Conservation (phyloP, 1,140 invertebrate genomes). For the Lepidurus couesii region DNA sequence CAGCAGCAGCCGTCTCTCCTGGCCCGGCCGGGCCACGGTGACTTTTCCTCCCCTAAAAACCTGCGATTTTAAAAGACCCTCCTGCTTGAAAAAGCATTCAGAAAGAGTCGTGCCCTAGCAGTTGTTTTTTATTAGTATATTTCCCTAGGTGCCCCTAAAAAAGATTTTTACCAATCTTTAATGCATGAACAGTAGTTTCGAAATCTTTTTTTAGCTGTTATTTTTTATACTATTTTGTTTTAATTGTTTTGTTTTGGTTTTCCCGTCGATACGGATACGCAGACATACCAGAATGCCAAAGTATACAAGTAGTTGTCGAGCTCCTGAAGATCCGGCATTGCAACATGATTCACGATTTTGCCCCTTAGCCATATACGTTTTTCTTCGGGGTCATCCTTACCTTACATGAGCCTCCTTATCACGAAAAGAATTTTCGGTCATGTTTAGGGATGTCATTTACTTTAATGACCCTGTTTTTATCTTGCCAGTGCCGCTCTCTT, state of each 20-base stretch:
- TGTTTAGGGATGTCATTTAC: constrained; percentile 7
- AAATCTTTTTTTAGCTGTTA: not conserved
- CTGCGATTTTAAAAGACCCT: constrained; percentile 6
- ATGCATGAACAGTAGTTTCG: not conserved
- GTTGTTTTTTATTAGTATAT: constrained; percentile 5
- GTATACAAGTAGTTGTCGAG: not conserved
- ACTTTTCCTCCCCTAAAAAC: not conserved
- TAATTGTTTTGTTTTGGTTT: not conserved
- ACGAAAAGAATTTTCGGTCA: not conserved
- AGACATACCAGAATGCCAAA: not conserved
- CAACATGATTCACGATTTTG: constrained; percentile 2
- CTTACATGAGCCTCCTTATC: not conserved
- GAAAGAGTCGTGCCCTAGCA: not conserved
- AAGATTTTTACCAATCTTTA: not conserved
- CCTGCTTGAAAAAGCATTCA: not conserved
- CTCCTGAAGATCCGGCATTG: constrained; percentile 4
- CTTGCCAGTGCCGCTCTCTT: not conserved
- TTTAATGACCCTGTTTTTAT: not conserved
- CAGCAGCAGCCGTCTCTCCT: constrained; percentile 2
- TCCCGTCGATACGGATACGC: not conserved
- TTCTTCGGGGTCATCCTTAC: not conserved
- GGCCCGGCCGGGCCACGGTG: not conserved
- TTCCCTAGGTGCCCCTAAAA: not conserved
- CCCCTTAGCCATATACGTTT: constrained; percentile 1
- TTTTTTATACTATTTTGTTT: no score